Base-by-base conservation (phyloP, 1,140 invertebrate genomes). In the Nasonia giraulti region DNA sequence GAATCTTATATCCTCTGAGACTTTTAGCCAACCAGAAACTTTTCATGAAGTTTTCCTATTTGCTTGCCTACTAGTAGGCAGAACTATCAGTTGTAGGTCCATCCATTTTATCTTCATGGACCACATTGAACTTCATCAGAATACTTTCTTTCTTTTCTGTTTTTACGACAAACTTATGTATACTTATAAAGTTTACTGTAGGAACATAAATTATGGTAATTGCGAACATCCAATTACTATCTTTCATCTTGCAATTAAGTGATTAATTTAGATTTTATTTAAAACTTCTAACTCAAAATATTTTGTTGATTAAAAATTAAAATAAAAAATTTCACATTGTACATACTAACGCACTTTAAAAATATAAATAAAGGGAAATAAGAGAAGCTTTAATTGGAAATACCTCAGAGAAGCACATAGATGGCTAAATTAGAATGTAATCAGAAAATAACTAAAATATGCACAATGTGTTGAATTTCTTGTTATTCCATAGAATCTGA, bases 21-120 rank as follows among this genome's bases (percentile, higher is more conserved):
- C 74, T 76, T 83, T 31, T 66, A 83, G 66, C 74, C n/a, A 77
- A 69, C 82, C 66, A 44, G 40, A 83, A 76, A 76, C 44, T 76
- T 76, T 69, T 75, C 69, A 55, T 23, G 20, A 84, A 84, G 83
- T 84, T 84, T 84, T 69, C 76, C 77, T 84, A 84, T 84, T 84
- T 84, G 68, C 83, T 77, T 83, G 33, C 76, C 74, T 62, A 66
- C 82, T 83, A 76, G 44, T 27, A 76, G 44, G 40, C 20, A 20
- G 23, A 47, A 76, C 74, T 76, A 76, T 44, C 44, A 50, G 44
- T 47, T 50, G 20, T 47, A 23, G 74, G 2, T 76, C 44, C 40
- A 76, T 76, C 47, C 74, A 76, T 76, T 76, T 76, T 50, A 76
- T 40, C 73, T 40, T 20, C 33, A 33, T 17, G 12, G 11, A 44